Conservation (phyloP, 2,113 vertebrate species). For the Acanthisitta chloris region DNA sequence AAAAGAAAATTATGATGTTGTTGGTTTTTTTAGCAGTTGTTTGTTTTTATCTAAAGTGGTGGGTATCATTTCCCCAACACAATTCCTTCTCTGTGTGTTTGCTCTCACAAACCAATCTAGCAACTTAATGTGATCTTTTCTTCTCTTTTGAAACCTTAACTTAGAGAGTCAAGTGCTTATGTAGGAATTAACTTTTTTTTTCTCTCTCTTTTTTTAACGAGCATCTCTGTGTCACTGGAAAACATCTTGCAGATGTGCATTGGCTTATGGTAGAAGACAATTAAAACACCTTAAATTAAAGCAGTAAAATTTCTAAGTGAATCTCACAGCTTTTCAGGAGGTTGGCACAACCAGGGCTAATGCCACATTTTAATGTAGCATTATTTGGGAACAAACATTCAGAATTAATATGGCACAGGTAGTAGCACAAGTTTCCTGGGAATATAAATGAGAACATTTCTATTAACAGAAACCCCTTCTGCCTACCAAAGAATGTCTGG, state of each 20-base stretch:
- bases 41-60: background rate
- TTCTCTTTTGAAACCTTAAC: background rate
- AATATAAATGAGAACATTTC: background rate
- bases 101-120: background rate
- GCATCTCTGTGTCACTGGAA: background rate
- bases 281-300: background rate
- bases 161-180: background rate
- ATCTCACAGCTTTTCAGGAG: background rate
- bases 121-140: background rate
- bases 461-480: background rate
- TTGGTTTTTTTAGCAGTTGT: background rate
- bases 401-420: background rate
- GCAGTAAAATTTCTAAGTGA: background rate
- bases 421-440: background rate
- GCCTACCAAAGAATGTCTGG: background rate
- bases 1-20: background rate
- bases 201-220: background rate
- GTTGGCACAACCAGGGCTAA: background rate
- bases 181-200: background rate
- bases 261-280: background rate
- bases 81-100: background rate
- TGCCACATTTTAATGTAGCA: background rate
- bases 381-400: background rate
- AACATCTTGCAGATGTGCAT: background rate
- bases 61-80: background rate